These are phyloP conservation scores for Drosophila recens DNA, from an alignment of 2,888 invertebrate species.

Conservation along the genomic window DNA sequence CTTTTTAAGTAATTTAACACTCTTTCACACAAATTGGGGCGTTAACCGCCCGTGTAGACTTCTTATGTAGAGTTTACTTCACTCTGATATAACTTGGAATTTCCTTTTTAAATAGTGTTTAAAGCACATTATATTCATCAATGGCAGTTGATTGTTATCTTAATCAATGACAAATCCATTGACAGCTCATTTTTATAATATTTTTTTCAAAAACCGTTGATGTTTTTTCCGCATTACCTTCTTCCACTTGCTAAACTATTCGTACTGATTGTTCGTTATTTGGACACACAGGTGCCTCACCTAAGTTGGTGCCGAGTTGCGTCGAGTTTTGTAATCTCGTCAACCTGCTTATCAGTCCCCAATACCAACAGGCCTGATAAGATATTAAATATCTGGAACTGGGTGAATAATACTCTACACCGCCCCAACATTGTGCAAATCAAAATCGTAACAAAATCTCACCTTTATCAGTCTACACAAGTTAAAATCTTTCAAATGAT, in stretches of 20 bases:
- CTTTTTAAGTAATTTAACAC: slow-evolving; percentile 10
- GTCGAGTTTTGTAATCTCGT: slow-evolving; percentile 55
- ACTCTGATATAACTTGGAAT: neutral
- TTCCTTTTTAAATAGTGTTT: neutral
- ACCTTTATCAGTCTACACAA: neutral
- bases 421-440: slow-evolving; percentile 40
- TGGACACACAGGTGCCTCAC: slow-evolving; percentile 56
- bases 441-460: slow-evolving; percentile 1
- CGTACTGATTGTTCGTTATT: slow-evolving; percentile 64
- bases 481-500: neutral
- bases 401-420: slow-evolving; percentile 60
- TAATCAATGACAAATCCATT: slow-evolving; percentile 17
- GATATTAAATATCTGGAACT: slow-evolving; percentile 42
- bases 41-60: slow-evolving; percentile 14
- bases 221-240: slow-evolving; percentile 66
- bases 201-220: slow-evolving; percentile 17
- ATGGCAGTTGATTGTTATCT: neutral
- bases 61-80: slow-evolving; percentile 22
- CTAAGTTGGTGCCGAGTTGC: slow-evolving; percentile 38
- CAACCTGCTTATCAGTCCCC: slow-evolving; percentile 50
- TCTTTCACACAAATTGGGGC: slow-evolving; percentile 13
- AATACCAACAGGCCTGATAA: slow-evolving; percentile 64
- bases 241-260: slow-evolving; percentile 75
- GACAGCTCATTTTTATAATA: neutral
- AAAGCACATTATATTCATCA: neutral